Evolutionary conservation across 2,113 vertebrate genomes (phyloP).

Genomic region (human (Homo sapiens)): GRCh38 chr18:24976501-24977000

Average conservation of each 20-base stretch:
- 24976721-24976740: background rate
- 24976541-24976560: constrained; percentile 77
- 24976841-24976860: background rate
- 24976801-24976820: background rate
- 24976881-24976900: background rate
- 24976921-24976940: background rate
- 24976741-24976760: background rate
- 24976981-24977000: background rate
- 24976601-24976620: constrained; percentile 57
- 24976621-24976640: constrained; percentile 64
- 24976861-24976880: background rate
- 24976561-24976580: constrained; percentile 78
- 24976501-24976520: constrained; percentile 64
- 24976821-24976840: background rate
- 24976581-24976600: constrained; percentile 80
- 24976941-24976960: constrained; percentile 20
- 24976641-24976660: background rate
- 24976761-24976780: background rate
- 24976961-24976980: background rate
- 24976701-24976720: background rate
- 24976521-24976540: constrained; percentile 71
- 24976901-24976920: background rate
- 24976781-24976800: background rate
- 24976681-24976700: background rate
- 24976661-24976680: background rate